Base-by-base conservation (phyloP, 2,797 vertebrate species). In the Picus viridis region DNA sequence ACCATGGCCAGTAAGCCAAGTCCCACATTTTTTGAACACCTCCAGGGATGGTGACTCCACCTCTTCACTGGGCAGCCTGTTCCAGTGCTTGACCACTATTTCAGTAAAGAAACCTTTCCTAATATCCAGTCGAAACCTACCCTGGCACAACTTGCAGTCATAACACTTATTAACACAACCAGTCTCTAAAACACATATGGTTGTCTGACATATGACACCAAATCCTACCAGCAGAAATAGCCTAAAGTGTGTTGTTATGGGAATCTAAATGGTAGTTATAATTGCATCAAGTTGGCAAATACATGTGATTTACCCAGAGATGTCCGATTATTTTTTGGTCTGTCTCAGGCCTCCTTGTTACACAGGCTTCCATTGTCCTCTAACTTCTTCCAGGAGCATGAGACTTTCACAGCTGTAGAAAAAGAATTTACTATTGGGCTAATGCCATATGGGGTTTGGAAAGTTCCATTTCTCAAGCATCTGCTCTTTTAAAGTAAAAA, bases 401-500 rank as follows among this genome's bases (percentile, higher is more conserved):
- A 88, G 64, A 69, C 71, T 88, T 83, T 86, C 68, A 94, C 87
- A 92, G 93, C 95, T 86, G 34, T 84, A 82, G 41, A 86, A 88
- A 58, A 83, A 73, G 20, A 59, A 91, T 93, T 92, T 74, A 58
- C 71, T 79, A 64, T 58, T 96, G 77, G 80, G 83, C 29, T 93
- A 79, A 76, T 86, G 85, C 90, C 94, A 94, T 70, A 56, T 59
- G 51, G 62, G 49, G 24, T 32, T 85, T 86, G 61, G 79, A 88
- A 95, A 82, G 61, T 68, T 43, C 58, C 0, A 0, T 24, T 82
- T 76, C 54, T 86, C 84, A 81, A 91, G 89, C 92, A 92, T 95
- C 94, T 96, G 94, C 26, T 95, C 81, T 86, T 92, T 90, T 81
- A 87, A 93, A 96, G 51, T 79, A 88, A 93, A 83, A 86, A 86